Evolutionary conservation across 2,888 invertebrate species (phyloP).

Genomic region (Tinea trinotella): DNA sequence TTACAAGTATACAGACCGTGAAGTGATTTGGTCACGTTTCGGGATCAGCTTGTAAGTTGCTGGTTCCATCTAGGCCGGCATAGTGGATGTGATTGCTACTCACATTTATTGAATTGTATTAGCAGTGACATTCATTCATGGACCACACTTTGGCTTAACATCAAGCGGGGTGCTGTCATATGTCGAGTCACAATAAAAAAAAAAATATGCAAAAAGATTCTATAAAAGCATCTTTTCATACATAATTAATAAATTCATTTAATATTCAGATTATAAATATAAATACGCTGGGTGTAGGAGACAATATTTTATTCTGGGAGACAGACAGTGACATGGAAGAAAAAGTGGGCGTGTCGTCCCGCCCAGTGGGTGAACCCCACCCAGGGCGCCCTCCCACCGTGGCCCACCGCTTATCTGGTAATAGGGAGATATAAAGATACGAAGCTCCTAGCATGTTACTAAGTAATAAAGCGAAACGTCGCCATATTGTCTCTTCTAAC

Average conservation of each 20-base stretch:
- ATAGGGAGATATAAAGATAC: conserved; percentile 65
- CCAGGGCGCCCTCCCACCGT: conserved; percentile 41
- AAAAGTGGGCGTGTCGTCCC: conserved; percentile 52
- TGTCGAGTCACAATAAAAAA: too few relatives aligned
- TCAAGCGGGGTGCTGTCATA: too few relatives aligned
- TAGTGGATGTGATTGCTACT: too few relatives aligned
- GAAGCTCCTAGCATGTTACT: conserved; percentile 60
- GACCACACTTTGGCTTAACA: too few relatives aligned
- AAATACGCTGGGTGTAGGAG: not conserved
- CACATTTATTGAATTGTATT: too few relatives aligned
- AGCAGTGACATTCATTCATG: too few relatives aligned
- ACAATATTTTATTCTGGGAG: conserved; percentile 7
- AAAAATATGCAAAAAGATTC: not conserved
- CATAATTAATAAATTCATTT: not conserved
- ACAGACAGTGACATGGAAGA: conserved; percentile 13
- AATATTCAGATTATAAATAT: conserved; percentile 5
- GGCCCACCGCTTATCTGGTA: conserved; percentile 54
- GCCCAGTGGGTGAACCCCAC: conserved; percentile 42
- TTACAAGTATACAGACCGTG: too few relatives aligned
- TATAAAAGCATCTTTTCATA: not conserved
- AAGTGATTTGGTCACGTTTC: too few relatives aligned
- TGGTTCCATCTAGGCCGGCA: too few relatives aligned
- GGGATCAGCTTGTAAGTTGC: too few relatives aligned
- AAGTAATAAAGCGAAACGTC: conserved; percentile 69
- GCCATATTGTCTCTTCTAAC: conserved; percentile 61